Evolutionary conservation across 2,113 vertebrate genomes (phyloP), one percentile per base, ranked within the genome.

Genomic region (Thymallus thymallus): DNA sequence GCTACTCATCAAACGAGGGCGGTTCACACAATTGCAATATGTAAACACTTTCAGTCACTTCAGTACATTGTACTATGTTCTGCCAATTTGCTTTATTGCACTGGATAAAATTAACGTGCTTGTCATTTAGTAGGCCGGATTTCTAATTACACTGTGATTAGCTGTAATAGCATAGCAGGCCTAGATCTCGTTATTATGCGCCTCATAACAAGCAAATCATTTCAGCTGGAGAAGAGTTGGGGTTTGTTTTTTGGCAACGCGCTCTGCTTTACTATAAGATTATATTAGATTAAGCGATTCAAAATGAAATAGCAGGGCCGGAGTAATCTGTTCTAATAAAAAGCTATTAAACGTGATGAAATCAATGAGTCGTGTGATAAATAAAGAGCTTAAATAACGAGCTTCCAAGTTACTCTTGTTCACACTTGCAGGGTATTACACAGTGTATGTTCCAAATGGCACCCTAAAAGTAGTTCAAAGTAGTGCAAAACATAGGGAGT

Each of bases 301-400:
- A 5, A 55, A 14, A 55, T 55, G 51, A 55, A 55, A 55, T 18
- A 20, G 20, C 51, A 2, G 20, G 51, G 51, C 51, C 16, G 20
- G 5, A 18, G 51, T 18, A 55, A 20, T 55, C 35, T 41, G 35
- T 12, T 41, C 35, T 12, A 41, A 41, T 41, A 41, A 41, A 41
- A 41, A 41, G 35, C 2, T 9, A 41, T 41, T 41, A 10, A 41
- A 3, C 9, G 20, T 82, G 79, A 85, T 74, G 69, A 80, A 77
- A 5, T 76, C 45, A 65, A 62, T 58, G 26, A 51, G 76, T 64
- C 58, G 64, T 78, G 72, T 69, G 67, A 82, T 81, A 64, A 73
- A 81, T 77, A 72, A 55, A 55, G 51, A 55, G 16, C 51, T 55
- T 41, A 41, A 41, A 41, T 41, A 55, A 14, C 51, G 13, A 14